Base-by-base conservation (phyloP, 2,113 vertebrate genomes). In the Thymallus thymallus region DNA sequence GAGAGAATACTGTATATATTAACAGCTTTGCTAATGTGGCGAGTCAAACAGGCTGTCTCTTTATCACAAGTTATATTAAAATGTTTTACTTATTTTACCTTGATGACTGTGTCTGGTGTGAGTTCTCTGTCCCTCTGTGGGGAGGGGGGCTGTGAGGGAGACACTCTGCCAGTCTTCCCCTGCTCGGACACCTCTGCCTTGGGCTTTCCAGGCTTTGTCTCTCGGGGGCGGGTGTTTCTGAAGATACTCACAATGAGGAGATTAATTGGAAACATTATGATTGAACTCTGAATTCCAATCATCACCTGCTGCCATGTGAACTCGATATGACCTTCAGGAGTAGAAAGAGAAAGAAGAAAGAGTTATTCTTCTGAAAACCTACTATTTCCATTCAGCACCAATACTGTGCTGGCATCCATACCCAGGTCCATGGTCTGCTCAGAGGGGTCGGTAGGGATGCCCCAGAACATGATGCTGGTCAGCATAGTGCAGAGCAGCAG, bases 251-350 rank as follows among this genome's bases (percentile, higher is more conserved):
- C 95, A 1, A 98, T 98, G 66, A 98, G 90, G 75, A 98, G 90
- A 82, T 98, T 98, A 87, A 98, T 88, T 60, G 97, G 96, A 77
- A 99, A 97, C 95, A 97, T 95, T 48, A 99, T 92, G 66, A 98
- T 76, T 2, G 97, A 98, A 78, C 96, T 98, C 87, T 98, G 93
- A 56, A 98, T 84, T 68, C 96, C 96, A 4, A 96, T 92, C 92
- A 95, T 95, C 83, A 97, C 96, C 83, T 99, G 95, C 46, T 97
- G 96, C 96, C 95, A 97, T 0, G 94, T 98, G 75, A 99, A 96
- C 82, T 96, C 91, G 3, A 97, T 95, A 24, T 88, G 90, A 78
- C 96, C 96, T 98, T 82, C 56, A 67, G 55, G 64, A 66, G 72
- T n/a, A 48, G 61, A 41, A 16, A 70, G 0, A 60, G 2, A 62